Evolutionary conservation across 2,113 vertebrate genomes (phyloP), one percentile per base, ranked within the genome.

Genomic region (Alces alces): DNA sequence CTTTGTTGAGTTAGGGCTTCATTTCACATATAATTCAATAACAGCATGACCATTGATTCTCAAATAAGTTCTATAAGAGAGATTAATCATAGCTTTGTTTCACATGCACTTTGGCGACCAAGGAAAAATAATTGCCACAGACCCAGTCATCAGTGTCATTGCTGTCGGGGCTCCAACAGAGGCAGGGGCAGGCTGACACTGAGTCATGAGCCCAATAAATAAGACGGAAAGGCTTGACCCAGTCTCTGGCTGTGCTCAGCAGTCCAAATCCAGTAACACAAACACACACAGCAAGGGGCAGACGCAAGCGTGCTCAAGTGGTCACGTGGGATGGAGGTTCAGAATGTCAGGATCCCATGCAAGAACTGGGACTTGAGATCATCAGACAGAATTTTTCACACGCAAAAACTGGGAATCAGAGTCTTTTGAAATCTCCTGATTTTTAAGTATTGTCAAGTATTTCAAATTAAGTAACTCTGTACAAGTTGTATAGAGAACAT

Each of bases 71-170:
- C 91, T 93, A 50, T 39, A 94, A 58, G 70, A 64, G 79, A 96
- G 93, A 98, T 96, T 91, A 94, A 93, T 93, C 86, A 60, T 91
- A 87, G 70, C 84, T 97, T 95, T 97, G 76, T 95, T 95, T 96
- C 45, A 70, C 58, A 47, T 73, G 54, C 57, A 83, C 78, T 85
- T 93, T 90, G 33, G 58, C 50, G 84, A 85, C 86, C 66, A 94
- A 57, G 36, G 60, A 78, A 93, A 96, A 96, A 96, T 91, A 95
- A 97, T 95, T 86, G 83, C 57, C 58, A 27, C 70, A 89, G 73
- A 27, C 70, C 45, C 60, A 95, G 83, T 33, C 93, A 86, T 94
- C 55, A 39, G 27, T 64, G 95, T 78, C 86, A 50, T 91, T 91
- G 88, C 85, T 91, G 58, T 84, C 28, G 54, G 79, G 6, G 21